Percentiles rank a stretch among this genome's conserved stretches.
phyloP scores from a whole-genome alignment of 1,140 invertebrate genomes.

The Drosophila busckii region DNA sequence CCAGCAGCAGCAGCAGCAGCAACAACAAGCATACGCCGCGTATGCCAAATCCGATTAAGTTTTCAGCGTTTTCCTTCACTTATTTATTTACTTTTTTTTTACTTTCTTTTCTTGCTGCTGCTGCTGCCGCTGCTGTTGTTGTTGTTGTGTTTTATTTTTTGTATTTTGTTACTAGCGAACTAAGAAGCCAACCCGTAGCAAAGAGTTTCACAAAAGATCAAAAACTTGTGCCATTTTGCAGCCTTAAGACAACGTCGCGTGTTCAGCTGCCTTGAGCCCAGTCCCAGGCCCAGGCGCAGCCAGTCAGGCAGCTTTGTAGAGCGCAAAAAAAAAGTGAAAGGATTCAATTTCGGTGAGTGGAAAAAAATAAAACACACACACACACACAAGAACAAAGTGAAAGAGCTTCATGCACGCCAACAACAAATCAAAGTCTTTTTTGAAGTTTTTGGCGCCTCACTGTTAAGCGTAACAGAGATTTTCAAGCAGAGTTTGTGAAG shows the following conservation, averaged over 20 bases:
- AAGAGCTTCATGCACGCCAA: constrained; percentile 30
- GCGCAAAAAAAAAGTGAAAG: constrained; percentile 56
- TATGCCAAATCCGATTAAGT: constrained; percentile 73
- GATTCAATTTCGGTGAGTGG: constrained; percentile 55
- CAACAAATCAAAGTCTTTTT: constrained; percentile 69
- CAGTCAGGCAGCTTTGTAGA: no score
- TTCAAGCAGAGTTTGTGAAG: neutral
- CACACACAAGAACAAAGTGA: no score
- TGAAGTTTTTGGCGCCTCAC: no score
- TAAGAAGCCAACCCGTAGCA: no score
- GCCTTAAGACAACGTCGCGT: constrained; percentile 37
- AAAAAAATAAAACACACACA: no score
- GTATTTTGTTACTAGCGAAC: no score
- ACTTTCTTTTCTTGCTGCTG: no score
- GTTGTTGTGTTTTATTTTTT: constrained; percentile 2
- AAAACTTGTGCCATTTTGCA: constrained; percentile 59
- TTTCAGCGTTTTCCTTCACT: constrained; percentile 36
- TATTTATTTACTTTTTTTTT: no score
- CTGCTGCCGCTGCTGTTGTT: no score
- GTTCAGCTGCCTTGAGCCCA: neutral
- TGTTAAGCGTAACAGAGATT: no score
- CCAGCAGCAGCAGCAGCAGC: constrained; percentile 2
- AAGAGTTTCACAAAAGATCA: constrained; percentile 51
- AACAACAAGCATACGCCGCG: constrained; percentile 8
- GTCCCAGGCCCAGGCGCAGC: no score